Conservation (phyloP, 2,888 invertebrate genomes). For the Polymixis flavicincta region DNA sequence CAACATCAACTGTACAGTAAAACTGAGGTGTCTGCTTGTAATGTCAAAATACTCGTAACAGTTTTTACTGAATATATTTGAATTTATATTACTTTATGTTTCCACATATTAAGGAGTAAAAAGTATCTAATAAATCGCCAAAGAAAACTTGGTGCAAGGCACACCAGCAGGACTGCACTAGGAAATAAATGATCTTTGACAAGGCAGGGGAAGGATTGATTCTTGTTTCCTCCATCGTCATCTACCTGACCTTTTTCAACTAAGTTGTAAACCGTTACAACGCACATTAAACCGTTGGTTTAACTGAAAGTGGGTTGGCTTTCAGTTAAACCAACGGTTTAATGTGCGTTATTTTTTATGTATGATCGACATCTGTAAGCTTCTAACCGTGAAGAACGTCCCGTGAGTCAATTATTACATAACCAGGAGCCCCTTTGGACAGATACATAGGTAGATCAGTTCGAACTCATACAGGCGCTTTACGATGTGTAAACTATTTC, state of each 20-base stretch:
- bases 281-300: no score
- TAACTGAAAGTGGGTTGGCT: no score
- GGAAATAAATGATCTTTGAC: neutral
- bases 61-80: neutral
- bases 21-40: no score
- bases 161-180: neutral
- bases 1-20: no score
- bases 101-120: neutral
- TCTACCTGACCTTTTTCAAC: neutral
- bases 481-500: no score
- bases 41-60: no score
- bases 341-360: neutral
- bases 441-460: no score
- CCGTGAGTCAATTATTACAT: neutral
- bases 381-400: neutral
- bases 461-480: no score
- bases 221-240: neutral
- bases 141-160: neutral
- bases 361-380: neutral
- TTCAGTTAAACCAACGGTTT: neutral
- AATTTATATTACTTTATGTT: no score
- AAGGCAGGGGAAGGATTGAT: neutral
- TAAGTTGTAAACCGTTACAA: no score
- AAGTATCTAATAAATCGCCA: neutral
- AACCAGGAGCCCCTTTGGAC: no score